Evolutionary conservation across 1,140 invertebrate genomes (phyloP).

Genomic region (Phocides pigmalion): DNA sequence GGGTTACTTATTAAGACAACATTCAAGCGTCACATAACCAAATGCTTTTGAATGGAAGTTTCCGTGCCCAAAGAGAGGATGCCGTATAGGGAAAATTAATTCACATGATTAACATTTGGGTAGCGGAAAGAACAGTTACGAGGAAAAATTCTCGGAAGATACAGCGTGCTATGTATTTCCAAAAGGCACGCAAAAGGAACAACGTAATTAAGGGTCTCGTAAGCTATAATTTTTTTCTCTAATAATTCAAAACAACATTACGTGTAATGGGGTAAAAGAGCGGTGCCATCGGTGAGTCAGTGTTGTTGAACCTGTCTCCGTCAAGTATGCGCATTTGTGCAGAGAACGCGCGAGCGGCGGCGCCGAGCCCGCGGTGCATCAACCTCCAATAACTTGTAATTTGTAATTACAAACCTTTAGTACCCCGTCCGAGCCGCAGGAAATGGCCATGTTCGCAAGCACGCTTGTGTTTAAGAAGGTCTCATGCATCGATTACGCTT

Average conservation of each 20-base stretch:
- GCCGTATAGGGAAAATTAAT: conserved; percentile 25
- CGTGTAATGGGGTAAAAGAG: conserved; percentile 56
- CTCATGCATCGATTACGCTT: conserved; percentile 30
- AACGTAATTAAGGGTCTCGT: conserved; percentile 49
- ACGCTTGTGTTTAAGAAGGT: conserved; percentile 36
- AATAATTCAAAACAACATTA: conserved; percentile 65
- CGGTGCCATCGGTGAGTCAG: conserved; percentile 50
- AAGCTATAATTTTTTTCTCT: conserved; percentile 50
- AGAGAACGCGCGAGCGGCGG: conserved; percentile 47
- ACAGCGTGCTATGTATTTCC: conserved; percentile 25
- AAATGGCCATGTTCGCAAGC: conserved; percentile 64
- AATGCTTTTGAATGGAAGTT: conserved; percentile 12
- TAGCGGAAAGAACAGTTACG: conserved; percentile 27
- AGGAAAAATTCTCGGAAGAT: conserved; percentile 42
- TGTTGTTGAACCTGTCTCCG: conserved; percentile 69
- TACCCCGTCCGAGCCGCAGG: conserved; percentile 63
- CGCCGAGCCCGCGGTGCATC: conserved; percentile 65
- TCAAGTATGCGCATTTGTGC: conserved; percentile 61
- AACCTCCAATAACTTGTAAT: conserved; percentile 77
- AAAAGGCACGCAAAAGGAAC: conserved; percentile 43
- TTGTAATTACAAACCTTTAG: conserved; percentile 77
- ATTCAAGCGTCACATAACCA: background rate
- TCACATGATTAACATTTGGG: conserved; percentile 12
- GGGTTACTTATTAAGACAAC: no score
- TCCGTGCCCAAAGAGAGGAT: background rate